These are phyloP conservation scores for Petrocephalus sullivani DNA, from an alignment of 2,797 vertebrate genomes.

Conservation along the genomic window DNA sequence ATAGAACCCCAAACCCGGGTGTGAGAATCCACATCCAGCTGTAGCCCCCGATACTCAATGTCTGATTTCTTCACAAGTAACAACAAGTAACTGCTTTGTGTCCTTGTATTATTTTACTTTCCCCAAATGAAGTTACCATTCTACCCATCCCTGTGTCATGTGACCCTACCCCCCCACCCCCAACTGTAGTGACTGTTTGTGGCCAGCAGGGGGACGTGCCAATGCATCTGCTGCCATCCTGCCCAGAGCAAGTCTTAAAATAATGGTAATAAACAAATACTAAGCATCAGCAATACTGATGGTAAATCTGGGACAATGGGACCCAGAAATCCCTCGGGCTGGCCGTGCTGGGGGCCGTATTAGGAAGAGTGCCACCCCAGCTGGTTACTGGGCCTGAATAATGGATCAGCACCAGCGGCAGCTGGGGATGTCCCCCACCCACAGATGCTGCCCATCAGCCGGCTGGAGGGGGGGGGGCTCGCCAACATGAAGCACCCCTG, in stretches of 20 bases:
- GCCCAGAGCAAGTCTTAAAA: neutral
- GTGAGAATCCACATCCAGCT: neutral
- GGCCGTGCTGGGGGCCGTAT: neutral
- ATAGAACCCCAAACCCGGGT: neutral
- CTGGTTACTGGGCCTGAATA: neutral
- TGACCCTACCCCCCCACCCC: neutral
- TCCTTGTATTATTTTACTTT: neutral
- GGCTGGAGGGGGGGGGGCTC: neutral
- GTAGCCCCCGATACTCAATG: neutral
- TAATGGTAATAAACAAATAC: neutral
- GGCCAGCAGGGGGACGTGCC: neutral
- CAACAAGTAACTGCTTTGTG: neutral
- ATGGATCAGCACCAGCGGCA: neutral
- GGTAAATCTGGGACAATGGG: neutral
- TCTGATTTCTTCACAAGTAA: neutral
- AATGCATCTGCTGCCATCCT: neutral
- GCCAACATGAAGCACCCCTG: too few species aligned
- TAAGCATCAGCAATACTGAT: neutral
- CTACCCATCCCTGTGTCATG: neutral
- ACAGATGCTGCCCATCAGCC: conserved; percentile 13
- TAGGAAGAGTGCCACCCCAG: neutral
- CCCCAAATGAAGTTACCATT: neutral
- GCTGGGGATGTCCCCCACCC: conserved; percentile 4
- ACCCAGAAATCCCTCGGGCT: neutral
- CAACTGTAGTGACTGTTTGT: neutral